Percentiles rank a stretch among this genome's conserved stretches.
Conservation (phyloP, 2,113 vertebrate species). For the Nyctibius bracteatus region DNA sequence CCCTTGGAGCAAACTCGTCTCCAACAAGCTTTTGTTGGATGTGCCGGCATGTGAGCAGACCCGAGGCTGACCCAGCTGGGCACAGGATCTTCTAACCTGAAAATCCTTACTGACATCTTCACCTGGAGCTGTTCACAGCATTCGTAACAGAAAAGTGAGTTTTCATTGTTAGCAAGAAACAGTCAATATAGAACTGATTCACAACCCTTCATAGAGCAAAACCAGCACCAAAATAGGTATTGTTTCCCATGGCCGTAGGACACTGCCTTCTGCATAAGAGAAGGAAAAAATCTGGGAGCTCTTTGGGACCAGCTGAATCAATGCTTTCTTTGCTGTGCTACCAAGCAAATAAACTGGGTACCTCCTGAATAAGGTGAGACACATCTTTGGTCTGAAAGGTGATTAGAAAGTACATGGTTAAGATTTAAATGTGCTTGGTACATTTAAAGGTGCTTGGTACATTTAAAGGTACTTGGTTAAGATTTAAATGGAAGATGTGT, state of each 20-base stretch:
- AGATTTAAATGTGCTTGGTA: neutral
- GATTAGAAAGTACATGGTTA: neutral
- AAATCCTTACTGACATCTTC: neutral
- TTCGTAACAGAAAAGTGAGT: neutral
- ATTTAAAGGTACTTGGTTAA: neutral
- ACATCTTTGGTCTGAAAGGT: neutral
- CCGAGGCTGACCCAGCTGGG: neutral
- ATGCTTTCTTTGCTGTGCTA: neutral
- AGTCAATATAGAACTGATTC: neutral
- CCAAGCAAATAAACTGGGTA: neutral
- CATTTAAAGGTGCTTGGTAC: neutral
- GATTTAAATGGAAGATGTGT: conserved; percentile 30
- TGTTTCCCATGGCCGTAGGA: neutral
- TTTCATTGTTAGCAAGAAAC: neutral
- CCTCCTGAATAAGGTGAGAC: neutral
- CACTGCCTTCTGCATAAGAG: neutral
- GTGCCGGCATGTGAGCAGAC: neutral
- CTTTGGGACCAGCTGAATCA: neutral
- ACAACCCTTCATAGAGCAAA: neutral
- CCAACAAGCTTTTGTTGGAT: neutral
- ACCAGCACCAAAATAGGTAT: neutral
- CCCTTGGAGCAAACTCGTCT: neutral
- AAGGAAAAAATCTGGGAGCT: neutral
- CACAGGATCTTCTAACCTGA: neutral
- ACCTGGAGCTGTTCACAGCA: neutral